Evolutionary conservation across 92 coral and sea anemone genomes (phyloP), one percentile per base, ranked within the genome.

Genomic region (Virgularia gustaviana): DNA sequence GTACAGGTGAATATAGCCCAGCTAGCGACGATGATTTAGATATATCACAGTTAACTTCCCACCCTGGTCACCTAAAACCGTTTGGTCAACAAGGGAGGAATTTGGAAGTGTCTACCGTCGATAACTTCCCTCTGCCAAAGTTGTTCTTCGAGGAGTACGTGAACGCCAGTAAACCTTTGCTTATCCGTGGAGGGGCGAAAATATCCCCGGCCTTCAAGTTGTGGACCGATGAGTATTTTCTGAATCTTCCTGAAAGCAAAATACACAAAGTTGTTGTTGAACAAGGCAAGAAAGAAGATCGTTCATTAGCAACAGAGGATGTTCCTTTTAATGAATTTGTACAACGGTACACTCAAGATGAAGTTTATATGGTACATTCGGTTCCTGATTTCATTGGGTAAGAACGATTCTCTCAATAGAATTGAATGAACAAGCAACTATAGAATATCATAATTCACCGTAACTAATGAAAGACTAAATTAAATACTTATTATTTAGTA

Each of bases 51-150:
- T n/a, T n/a, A n/a, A n/a, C 59, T 25, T 42, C 41, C 24, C 74
- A 67, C 33, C 74, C 74, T 23, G 74, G 74, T 2, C 74, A 67
- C 33, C 31, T 67, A 32, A 45, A 67, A 32, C 74, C 74, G 28
- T 9, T 67, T 32, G 74, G 59, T 43, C 49, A 57, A 1, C 74
- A 67, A 4, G 74, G 74, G 44, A 35, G 12, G 8, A 67, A 22
- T 25, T 5, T 67, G 15, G 28, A 45, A 15, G 74, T 67, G 2
- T 57, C 45, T 1, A 45, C 74, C 2, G 19, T 45, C 29, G 25
- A 42, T 38, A 29, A 67, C 53, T 67, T 67, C 16, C 74, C 74
- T 11, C 24, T 36, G 20, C 74, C 74, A 31, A 15, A 23, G n/a
- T 11, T 47, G 6, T 67, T 67, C 28, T 67, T 67, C 37, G 29